Evolutionary conservation across 1,140 invertebrate genomes (phyloP).

Genomic region (Lepidurus couesii): DNA sequence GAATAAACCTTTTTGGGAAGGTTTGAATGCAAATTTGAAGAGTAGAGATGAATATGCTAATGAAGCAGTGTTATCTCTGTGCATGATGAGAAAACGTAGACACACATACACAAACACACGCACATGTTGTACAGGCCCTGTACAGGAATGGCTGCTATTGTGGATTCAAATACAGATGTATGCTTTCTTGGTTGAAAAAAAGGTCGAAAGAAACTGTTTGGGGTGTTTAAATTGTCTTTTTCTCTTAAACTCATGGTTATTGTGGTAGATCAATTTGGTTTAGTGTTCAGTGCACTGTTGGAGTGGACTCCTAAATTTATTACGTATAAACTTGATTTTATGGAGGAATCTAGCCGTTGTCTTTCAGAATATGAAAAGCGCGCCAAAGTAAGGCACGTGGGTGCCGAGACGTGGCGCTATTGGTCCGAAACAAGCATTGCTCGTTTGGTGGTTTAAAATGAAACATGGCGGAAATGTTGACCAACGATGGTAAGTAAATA

Average conservation of each 20-base stretch:
- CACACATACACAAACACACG: not conserved
- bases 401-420: not conserved
- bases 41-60: not conserved
- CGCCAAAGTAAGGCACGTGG: too few species aligned
- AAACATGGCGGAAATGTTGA: not conserved
- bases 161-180: conserved; percentile 16
- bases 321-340: too few species aligned
- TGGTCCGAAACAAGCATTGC: not conserved
- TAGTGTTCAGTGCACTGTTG: not conserved
- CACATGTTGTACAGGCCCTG: conserved; percentile 8
- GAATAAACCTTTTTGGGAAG: not conserved
- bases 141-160: conserved; percentile 17
- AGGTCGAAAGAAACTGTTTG: not conserved
- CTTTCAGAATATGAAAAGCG: too few species aligned
- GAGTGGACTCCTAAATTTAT: too few species aligned
- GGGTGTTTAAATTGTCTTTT: too few species aligned
- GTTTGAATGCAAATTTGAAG: not conserved
- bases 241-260: too few species aligned
- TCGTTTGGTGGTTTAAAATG: not conserved
- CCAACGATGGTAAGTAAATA: not conserved
- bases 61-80: not conserved
- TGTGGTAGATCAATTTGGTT: too few species aligned
- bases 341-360: too few species aligned
- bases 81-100: not conserved
- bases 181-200: conserved; percentile 22